These are phyloP conservation scores for Budorcas taxicolor DNA, from an alignment of 2,113 vertebrate genomes.

Conservation along the genomic window DNA sequence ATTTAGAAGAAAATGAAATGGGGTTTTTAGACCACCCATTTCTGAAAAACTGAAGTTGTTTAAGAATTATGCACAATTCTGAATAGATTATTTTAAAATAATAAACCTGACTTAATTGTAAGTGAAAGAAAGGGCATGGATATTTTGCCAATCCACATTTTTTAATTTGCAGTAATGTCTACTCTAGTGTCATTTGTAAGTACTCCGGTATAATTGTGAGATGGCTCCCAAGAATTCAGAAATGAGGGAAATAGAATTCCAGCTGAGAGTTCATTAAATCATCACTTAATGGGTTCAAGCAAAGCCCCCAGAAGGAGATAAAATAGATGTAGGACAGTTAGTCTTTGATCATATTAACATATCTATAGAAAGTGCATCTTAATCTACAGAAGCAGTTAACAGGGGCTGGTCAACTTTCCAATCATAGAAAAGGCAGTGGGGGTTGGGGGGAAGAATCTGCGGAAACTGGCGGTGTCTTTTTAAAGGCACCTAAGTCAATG, in stretches of 20 bases:
- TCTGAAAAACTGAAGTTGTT: not conserved
- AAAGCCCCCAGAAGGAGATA: conserved; percentile 17
- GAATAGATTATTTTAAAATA: conserved; percentile 38
- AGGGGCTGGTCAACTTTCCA: not conserved
- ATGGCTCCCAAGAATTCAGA: conserved; percentile 50
- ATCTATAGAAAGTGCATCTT: conserved; percentile 28
- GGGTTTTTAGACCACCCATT: not conserved
- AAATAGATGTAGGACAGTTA: conserved; percentile 47
- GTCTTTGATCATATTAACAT: conserved; percentile 55
- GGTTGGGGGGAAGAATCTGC: not conserved
- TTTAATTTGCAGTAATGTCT: conserved; percentile 34
- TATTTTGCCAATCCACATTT: conserved; percentile 37
- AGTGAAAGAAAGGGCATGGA: not conserved
- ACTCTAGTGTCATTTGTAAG: conserved; percentile 58
- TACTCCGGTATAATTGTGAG: conserved; percentile 30
- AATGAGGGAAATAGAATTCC: conserved; percentile 54
- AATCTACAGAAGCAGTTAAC: not conserved
- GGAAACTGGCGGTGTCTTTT: not conserved
- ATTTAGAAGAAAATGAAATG: conserved; percentile 30
- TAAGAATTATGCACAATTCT: not conserved
- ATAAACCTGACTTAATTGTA: conserved; percentile 37
- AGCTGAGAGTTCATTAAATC: conserved; percentile 63
- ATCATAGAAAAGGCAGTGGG: not conserved
- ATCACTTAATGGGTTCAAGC: conserved; percentile 54
- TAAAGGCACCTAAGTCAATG: not conserved